Conservation (phyloP, 1,140 invertebrate species). For the Cydia strobilella region DNA sequence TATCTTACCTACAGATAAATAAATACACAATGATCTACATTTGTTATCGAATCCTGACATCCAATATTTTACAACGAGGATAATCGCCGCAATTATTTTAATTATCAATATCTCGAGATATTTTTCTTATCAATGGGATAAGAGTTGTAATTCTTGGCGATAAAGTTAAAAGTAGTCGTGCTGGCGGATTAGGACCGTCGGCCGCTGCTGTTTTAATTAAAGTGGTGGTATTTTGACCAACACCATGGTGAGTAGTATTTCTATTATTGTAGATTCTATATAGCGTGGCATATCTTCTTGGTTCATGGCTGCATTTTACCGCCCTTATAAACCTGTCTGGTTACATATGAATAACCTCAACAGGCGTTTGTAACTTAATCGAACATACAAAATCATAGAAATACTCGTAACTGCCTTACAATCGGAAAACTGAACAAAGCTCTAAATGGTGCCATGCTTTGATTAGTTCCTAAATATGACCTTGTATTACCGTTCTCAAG, state of each 20-base stretch:
- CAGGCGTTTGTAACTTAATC: too few species aligned
- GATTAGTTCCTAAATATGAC: neutral
- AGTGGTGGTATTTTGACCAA: constrained; percentile 34
- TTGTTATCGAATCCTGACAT: constrained; percentile 10
- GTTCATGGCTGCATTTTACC: neutral
- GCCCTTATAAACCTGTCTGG: too few species aligned
- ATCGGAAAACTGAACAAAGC: too few species aligned
- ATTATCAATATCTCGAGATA: constrained; percentile 65
- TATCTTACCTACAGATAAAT: neutral
- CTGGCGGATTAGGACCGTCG: constrained; percentile 61
- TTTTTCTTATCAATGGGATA: constrained; percentile 57
- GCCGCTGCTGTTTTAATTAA: constrained; percentile 46
- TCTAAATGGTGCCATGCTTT: neutral
- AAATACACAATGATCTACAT: constrained; percentile 9
- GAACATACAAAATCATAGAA: too few species aligned
- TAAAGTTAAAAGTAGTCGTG: constrained; percentile 56
- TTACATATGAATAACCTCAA: too few species aligned
- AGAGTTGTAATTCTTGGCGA: constrained; percentile 52
- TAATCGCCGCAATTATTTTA: constrained; percentile 30
- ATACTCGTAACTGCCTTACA: too few species aligned
- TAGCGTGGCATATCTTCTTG: neutral
- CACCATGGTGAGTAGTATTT: constrained; percentile 58
- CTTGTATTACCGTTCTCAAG: constrained; percentile 39
- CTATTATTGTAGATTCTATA: neutral
- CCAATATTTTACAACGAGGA: constrained; percentile 22